Conservation (phyloP, 2,888 invertebrate genomes). For the Hyles lineata region DNA sequence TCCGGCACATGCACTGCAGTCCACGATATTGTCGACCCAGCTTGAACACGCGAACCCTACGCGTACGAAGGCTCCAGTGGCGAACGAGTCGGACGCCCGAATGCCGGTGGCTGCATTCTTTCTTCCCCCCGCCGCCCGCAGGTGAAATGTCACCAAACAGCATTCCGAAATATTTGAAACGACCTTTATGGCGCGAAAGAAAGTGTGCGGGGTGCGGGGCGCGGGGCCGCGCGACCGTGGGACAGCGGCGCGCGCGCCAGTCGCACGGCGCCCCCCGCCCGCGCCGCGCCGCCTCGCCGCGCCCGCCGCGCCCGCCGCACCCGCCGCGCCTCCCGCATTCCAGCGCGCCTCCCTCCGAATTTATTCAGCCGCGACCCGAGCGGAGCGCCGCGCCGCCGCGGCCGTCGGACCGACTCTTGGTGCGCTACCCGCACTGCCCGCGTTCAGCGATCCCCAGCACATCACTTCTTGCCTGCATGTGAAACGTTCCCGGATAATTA, state of each 20-base stretch:
- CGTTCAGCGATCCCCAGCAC: neutral
- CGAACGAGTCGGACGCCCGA: slow-evolving; percentile 59
- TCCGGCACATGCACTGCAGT: neutral
- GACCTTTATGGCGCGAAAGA: slow-evolving; percentile 85
- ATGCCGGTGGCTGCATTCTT: slow-evolving; percentile 73
- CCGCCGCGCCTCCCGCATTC: slow-evolving; percentile 73
- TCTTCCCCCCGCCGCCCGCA: slow-evolving; percentile 66
- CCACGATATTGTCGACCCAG: neutral
- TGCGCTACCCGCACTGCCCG: slow-evolving; percentile 34
- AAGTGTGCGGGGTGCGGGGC: slow-evolving; percentile 73
- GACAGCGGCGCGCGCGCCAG: slow-evolving; percentile 86
- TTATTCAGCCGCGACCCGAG: slow-evolving; percentile 79
- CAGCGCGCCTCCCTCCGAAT: slow-evolving; percentile 82
- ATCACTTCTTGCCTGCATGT: neutral
- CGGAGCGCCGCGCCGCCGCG: slow-evolving; percentile 44
- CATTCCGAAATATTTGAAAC: slow-evolving; percentile 85
- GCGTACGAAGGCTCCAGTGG: slow-evolving; percentile 43
- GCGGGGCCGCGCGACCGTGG: slow-evolving; percentile 87
- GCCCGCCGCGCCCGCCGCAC: slow-evolving; percentile 59
- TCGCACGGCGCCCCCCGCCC: slow-evolving; percentile 80
- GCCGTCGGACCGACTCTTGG: slow-evolving; percentile 39
- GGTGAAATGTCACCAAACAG: slow-evolving; percentile 84
- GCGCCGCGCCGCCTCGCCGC: slow-evolving; percentile 63
- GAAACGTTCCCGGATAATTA: neutral
- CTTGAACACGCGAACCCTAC: neutral